Evolutionary conservation across 23 tunicate genomes (phyloP).

Genomic region (Trididemnum clinides): DNA sequence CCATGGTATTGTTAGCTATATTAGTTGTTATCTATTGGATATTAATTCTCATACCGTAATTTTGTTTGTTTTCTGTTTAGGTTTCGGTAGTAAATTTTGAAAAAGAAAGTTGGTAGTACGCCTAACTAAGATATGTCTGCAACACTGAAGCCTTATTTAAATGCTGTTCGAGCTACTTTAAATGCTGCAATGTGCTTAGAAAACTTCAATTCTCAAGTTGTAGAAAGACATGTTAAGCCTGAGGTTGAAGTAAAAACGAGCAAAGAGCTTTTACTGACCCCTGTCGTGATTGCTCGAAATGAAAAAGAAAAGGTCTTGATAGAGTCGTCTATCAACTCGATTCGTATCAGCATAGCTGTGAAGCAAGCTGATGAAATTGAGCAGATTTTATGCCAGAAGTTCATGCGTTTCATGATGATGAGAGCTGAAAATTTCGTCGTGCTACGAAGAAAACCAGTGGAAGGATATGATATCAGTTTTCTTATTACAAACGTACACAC

Average conservation of each 20-base stretch:
- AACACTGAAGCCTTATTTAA: conserved; percentile 83
- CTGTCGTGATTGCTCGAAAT: conserved; percentile 95
- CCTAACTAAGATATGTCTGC: conserved; percentile 88
- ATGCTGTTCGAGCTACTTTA: conserved; percentile 90
- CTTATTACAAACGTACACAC: conserved; percentile 97
- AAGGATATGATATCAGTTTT: conserved; percentile 97
- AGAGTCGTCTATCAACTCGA: conserved; percentile 98
- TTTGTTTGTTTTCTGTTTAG: too few species aligned
- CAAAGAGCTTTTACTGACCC: conserved; percentile 90
- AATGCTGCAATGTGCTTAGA: conserved; percentile 97
- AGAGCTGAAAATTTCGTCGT: conserved; percentile 95
- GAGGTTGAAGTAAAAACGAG: conserved; percentile 98
- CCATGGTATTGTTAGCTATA: too few species aligned
- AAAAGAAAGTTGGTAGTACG: too few species aligned
- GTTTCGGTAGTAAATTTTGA: too few species aligned
- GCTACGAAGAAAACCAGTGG: conserved; percentile 89
- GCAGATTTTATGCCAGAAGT: conserved; percentile 92
- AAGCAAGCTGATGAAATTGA: conserved; percentile 99
- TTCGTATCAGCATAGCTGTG: conserved; percentile 93
- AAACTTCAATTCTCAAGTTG: conserved; percentile 97
- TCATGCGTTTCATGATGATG: conserved; percentile 98
- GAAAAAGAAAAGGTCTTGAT: conserved; percentile 98
- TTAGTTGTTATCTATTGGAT: too few species aligned
- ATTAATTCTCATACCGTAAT: too few species aligned
- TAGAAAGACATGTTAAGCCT: conserved; percentile 96